phyloP scores from a whole-genome alignment of 2,113 vertebrate species.

The Hydropotes inermis region DNA sequence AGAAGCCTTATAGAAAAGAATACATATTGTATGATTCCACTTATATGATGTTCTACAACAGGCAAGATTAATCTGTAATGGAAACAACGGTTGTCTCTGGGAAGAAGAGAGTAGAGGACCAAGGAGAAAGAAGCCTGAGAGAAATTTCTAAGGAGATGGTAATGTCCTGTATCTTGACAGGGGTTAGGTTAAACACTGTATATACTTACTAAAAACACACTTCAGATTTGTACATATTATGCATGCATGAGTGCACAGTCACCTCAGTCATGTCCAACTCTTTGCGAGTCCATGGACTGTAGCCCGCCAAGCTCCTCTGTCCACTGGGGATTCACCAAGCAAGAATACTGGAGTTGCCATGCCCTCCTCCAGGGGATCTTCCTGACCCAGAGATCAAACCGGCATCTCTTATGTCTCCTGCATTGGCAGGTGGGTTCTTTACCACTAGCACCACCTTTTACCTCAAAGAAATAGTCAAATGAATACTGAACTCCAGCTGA shows the following conservation, averaged over 20 bases:
- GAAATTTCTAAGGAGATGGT: not conserved
- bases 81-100: not conserved
- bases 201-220: slow-evolving; percentile 12
- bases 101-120: not conserved
- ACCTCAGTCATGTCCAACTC: not conserved
- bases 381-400: not conserved
- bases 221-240: not conserved
- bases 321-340: not conserved
- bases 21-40: not conserved
- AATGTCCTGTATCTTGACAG: not conserved
- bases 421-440: not conserved
- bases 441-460: not conserved
- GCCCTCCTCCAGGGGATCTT: not conserved
- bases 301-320: not conserved
- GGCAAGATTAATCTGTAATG: not conserved
- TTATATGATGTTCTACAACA: slow-evolving; percentile 16
- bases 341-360: not conserved
- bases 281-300: not conserved
- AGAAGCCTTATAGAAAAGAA: not conserved
- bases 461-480: slow-evolving; percentile 22
- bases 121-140: not conserved
- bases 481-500: slow-evolving; percentile 40
- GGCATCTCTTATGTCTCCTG: not conserved
- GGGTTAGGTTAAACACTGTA: not conserved
- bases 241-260: not conserved